Evolutionary conservation across 2,888 invertebrate species (phyloP), one percentile per base, ranked within the genome.

Genomic region (Cinara cedri): DNA sequence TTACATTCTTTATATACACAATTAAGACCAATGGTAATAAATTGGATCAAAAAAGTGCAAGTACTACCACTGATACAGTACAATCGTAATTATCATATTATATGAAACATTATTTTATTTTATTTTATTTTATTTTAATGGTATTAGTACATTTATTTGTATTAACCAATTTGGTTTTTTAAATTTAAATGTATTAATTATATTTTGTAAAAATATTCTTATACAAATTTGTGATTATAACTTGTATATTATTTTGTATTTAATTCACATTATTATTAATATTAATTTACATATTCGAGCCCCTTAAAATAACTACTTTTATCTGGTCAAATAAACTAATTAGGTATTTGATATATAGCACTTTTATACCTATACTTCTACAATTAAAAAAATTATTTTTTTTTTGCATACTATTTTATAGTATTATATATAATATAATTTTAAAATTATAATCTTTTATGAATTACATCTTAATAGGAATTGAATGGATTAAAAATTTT

Each of bases 1-100:
- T 97, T 82, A 95, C 97, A 70, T 96, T 93, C 85, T 98, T 98
- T 86, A 95, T 98, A 84, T 97, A 97, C 86, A 96, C 95, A 88
- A 95, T 97, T 4, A 97, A 97, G 88, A 95, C 95, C 72, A 95
- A 96, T 86, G 91, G 92, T 82, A 95, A 94, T 86, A 93, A 94
- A 85, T 87, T 94, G 85, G 95, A 95, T 86, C 92, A 92, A 86
- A 93, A 92, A 85, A 92, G 92, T 86, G 92, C 92, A 83, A 88
- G 91, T 83, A 91, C 89, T 85, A 80, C 90, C 60, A 60, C 89
- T 83, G 91, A 91, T 85, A 85, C 88, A 62, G 87, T 87, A 84
- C 89, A 87, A 66, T 44, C 19, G 19, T 26, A 49, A 34, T 49
- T 34, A 19, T 1, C 70, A 42, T 19, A 6, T 54, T 54, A 21